Conservation (phyloP, 2,113 vertebrate genomes). For the Esox niger region DNA sequence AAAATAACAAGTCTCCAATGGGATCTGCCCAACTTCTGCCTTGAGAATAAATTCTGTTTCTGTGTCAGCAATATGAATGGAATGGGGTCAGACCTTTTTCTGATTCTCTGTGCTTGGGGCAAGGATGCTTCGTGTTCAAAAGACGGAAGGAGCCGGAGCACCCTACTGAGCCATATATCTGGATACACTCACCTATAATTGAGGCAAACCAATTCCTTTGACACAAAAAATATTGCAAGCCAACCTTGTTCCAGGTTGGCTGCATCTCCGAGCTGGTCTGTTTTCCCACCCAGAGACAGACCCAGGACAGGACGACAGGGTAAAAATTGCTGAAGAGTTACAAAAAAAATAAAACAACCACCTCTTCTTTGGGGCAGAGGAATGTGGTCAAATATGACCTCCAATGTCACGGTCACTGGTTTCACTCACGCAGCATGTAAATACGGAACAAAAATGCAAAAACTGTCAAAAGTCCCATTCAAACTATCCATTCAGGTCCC, state of each 20-base stretch:
- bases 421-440: not conserved
- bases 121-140: slow-evolving; percentile 9
- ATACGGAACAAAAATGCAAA: not conserved
- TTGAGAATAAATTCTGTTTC: slow-evolving; percentile 17
- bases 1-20: not conserved
- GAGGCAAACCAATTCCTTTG: not conserved
- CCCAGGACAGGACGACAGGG: no score
- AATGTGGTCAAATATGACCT: slow-evolving; percentile 6
- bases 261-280: no score
- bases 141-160: slow-evolving; percentile 1
- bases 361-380: not conserved
- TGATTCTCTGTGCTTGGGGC: slow-evolving; percentile 13
- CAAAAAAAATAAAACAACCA: no score
- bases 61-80: slow-evolving; percentile 20
- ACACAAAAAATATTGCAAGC: no score
- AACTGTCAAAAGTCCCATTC: not conserved
- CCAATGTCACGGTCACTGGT: slow-evolving; percentile 1
- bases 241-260: no score
- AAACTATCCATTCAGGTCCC: not conserved
- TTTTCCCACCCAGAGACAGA: no score
- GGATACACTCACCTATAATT: not conserved
- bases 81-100: slow-evolving; percentile 27
- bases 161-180: not conserved
- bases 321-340: no score
- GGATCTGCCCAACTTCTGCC: slow-evolving; percentile 10